A percentile compares a stretch with the other conserved stretches of the same genome.
phyloP scores from a whole-genome alignment of 1,140 invertebrate species.

The Saccostrea glomerata region DNA sequence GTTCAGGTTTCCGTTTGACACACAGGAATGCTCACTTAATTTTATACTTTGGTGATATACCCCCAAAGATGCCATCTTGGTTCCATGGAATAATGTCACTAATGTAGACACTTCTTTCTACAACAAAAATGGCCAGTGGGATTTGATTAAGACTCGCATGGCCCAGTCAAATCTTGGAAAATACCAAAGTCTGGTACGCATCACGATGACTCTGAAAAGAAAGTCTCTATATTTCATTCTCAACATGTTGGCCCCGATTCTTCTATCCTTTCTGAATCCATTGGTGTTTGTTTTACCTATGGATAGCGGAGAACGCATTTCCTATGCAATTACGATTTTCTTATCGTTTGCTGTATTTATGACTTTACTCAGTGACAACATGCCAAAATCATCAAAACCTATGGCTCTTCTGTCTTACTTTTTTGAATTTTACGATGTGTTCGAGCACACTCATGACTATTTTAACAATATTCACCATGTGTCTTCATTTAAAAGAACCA shows the following conservation, averaged over 20 bases:
- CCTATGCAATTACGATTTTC: constrained; percentile 59
- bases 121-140: constrained; percentile 34
- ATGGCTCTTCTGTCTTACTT: constrained; percentile 72
- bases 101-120: not conserved
- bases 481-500: not conserved
- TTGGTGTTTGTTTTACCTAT: constrained; percentile 58
- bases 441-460: not conserved
- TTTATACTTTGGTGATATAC: not conserved
- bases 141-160: not conserved
- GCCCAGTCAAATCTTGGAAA: not conserved
- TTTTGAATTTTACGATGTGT: constrained; percentile 12
- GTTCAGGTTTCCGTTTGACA: constrained; percentile 22
- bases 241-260: constrained; percentile 53
- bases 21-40: constrained; percentile 8
- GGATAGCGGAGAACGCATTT: constrained; percentile 61
- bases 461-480: constrained; percentile 25
- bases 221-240: constrained; percentile 49
- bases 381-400: constrained; percentile 82
- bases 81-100: not conserved
- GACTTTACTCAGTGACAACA: constrained; percentile 81
- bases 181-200: constrained; percentile 65
- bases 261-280: constrained; percentile 48
- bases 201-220: constrained; percentile 77
- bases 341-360: constrained; percentile 70
- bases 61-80: not conserved